Conservation (phyloP, 2,888 invertebrate species). For the Apotomis turbidana region DNA sequence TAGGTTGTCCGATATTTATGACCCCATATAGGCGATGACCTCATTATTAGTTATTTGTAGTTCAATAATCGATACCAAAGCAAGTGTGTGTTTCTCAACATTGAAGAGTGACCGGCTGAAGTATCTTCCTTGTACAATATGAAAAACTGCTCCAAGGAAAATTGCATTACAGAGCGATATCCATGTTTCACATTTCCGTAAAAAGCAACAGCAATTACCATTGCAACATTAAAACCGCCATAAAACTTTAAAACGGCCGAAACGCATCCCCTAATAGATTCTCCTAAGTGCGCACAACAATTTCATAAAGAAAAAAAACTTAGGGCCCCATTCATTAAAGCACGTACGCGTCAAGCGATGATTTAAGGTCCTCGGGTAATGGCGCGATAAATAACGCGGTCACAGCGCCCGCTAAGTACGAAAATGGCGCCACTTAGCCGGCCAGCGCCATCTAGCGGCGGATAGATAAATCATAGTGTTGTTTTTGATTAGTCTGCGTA, state of each 20-base stretch:
- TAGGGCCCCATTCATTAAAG: constrained; percentile 77
- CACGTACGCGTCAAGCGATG: constrained; percentile 78
- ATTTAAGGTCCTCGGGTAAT: constrained; percentile 82
- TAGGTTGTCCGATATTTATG: no score
- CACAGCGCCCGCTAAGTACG: constrained; percentile 71
- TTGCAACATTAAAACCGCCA: constrained; percentile 8
- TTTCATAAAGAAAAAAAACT: constrained; percentile 74
- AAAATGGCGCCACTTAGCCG: constrained; percentile 74
- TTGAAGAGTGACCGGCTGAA: no score
- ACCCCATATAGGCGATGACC: no score
- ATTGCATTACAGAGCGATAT: neutral
- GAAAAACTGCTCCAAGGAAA: neutral
- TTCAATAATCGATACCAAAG: no score
- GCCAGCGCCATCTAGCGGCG: constrained; percentile 70
- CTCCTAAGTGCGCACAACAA: constrained; percentile 78
- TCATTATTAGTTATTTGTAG: no score
- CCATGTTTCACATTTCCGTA: neutral
- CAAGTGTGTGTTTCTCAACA: no score
- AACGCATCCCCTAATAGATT: constrained; percentile 72
- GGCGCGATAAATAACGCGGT: constrained; percentile 83
- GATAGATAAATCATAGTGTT: constrained; percentile 61
- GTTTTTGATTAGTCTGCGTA: constrained; percentile 58
- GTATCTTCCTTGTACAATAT: no score
- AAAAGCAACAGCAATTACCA: neutral
- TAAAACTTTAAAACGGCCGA: constrained; percentile 53